Evolutionary conservation across 2,888 invertebrate species (phyloP).

Genomic region (Elaeidobius kamerunicus): DNA sequence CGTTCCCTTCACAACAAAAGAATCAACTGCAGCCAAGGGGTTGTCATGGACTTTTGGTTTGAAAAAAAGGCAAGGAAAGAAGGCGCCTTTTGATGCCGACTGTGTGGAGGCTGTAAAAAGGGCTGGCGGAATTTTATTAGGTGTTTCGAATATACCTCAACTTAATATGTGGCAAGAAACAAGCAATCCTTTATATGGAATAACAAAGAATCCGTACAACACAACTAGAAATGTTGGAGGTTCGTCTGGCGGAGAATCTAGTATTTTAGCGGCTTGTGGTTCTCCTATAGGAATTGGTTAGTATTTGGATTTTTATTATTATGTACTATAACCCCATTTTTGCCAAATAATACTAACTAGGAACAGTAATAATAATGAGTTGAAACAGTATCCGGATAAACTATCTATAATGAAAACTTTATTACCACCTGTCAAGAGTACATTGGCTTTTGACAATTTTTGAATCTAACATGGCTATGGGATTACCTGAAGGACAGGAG

Average conservation of each 20-base stretch:
- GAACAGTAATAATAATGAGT: too few species aligned
- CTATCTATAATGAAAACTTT: too few species aligned
- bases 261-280: slow-evolving; percentile 73
- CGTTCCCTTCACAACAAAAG: slow-evolving; percentile 91
- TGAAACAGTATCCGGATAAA: too few species aligned
- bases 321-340: too few species aligned
- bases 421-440: too few species aligned
- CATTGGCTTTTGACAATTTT: too few species aligned
- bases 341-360: too few species aligned
- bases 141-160: slow-evolving; percentile 86
- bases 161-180: slow-evolving; percentile 91
- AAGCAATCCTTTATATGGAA: slow-evolving; percentile 82
- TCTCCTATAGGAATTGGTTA: slow-evolving; percentile 79
- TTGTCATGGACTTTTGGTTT: slow-evolving; percentile 69
- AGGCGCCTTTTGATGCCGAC: slow-evolving; percentile 74
- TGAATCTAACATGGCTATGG: too few species aligned
- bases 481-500: too few species aligned
- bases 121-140: slow-evolving; percentile 84
- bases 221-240: slow-evolving; percentile 83
- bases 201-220: slow-evolving; percentile 90
- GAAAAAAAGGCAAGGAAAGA: slow-evolving; percentile 56
- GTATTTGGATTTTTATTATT: too few species aligned
- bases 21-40: slow-evolving; percentile 77
- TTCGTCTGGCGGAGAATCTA: slow-evolving; percentile 86
- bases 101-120: slow-evolving; percentile 67